Evolutionary conservation across 2,113 vertebrate genomes (phyloP).

Genomic region (Muntiacus muntjak): DNA sequence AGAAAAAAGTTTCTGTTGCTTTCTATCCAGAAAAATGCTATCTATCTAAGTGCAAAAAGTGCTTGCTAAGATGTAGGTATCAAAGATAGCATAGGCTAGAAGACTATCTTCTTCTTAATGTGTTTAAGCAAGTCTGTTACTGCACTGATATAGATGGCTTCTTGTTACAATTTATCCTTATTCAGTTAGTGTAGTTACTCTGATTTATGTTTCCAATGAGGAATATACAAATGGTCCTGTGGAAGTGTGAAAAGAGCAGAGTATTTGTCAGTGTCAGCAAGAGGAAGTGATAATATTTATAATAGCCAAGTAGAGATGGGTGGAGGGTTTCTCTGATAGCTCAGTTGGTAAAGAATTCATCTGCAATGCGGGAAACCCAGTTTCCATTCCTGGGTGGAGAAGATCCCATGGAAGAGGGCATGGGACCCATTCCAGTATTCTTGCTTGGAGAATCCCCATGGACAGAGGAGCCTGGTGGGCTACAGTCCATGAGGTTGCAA

Average conservation of each 20-base stretch:
- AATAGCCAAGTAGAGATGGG: conserved; percentile 64
- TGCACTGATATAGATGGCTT: not conserved
- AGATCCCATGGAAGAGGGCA: no score
- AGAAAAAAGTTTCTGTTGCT: not conserved
- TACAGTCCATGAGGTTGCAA: no score
- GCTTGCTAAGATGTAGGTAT: not conserved
- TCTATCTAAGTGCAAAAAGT: not conserved
- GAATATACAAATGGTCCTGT: no score
- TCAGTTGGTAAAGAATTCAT: no score
- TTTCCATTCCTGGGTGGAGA: no score
- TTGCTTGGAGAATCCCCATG: no score
- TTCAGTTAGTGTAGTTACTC: not conserved
- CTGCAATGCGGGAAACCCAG: no score
- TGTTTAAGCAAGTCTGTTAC: not conserved
- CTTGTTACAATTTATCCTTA: not conserved
- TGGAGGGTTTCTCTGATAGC: not conserved
- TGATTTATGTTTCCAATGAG: not conserved
- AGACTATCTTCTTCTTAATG: not conserved
- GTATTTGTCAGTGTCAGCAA: not conserved
- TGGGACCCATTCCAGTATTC: no score
- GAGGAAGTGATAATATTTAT: conserved; percentile 44
- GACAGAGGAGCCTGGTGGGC: no score
- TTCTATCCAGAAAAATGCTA: not conserved
- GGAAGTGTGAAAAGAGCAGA: not conserved
- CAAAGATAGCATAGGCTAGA: not conserved